Conservation (phyloP, 2,888 invertebrate species). For the Halocaridina rubra region DNA sequence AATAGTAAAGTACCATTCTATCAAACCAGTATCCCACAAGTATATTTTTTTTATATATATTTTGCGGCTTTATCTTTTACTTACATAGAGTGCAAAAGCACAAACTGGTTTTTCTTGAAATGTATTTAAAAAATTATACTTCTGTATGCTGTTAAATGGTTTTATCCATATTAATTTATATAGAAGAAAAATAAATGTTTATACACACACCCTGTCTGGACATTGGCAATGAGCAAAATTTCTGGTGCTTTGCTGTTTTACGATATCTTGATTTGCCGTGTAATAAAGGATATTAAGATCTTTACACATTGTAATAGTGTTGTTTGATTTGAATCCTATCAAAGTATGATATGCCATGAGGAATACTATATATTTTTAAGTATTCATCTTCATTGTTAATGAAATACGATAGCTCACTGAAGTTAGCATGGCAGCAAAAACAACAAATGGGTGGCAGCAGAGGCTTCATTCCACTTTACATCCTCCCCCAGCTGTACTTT, state of each 20-base stretch:
- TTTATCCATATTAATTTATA: conserved; percentile 1
- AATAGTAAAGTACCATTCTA: no score
- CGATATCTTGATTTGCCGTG: conserved; percentile 56
- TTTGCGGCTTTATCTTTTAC: no score
- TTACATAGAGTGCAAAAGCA: conserved; percentile 38
- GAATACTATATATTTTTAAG: no score
- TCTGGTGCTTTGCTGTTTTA: conserved; percentile 60
- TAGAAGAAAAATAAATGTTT: background rate
- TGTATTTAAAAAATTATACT: background rate
- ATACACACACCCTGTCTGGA: conserved; percentile 32
- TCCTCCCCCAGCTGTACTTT: no score
- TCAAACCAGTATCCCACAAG: background rate
- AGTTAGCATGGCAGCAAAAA: no score
- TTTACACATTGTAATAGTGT: conserved; percentile 41
- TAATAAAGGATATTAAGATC: conserved; percentile 57
- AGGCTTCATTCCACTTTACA: no score
- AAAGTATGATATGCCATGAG: no score
- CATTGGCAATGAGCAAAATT: conserved; percentile 56
- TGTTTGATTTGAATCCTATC: conserved; percentile 27
- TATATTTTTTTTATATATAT: conserved; percentile 24
- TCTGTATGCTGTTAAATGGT: background rate
- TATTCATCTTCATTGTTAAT: no score
- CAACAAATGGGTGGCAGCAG: no score
- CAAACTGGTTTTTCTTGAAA: background rate
- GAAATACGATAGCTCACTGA: no score